Conservation (phyloP, 2,888 invertebrate genomes). For the Lepeophtheirus nordmannii region DNA sequence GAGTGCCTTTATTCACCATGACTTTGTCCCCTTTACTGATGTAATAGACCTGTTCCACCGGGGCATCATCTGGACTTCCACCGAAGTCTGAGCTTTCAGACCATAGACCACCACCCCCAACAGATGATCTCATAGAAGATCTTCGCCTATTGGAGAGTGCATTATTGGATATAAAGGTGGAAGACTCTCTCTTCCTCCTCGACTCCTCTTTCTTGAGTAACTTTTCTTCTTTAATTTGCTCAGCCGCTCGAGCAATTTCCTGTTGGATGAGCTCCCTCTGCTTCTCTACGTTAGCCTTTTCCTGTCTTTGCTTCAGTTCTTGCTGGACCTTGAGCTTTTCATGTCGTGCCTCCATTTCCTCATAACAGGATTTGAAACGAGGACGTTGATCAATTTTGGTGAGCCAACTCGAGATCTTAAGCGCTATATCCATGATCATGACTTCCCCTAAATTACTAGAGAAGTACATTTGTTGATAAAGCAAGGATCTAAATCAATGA, state of each 20-base stretch:
- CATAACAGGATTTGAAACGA: slow-evolving; percentile 64
- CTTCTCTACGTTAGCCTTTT: slow-evolving; percentile 23
- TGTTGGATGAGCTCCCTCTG: slow-evolving; percentile 16
- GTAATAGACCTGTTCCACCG: not conserved
- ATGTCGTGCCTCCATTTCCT: slow-evolving; percentile 66
- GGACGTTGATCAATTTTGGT: slow-evolving; percentile 50
- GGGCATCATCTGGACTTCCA: not conserved
- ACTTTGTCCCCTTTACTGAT: not conserved
- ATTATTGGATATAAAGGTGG: not conserved
- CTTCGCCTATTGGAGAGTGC: not conserved
- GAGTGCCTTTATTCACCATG: not conserved
- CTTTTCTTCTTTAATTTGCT: slow-evolving; percentile 40
- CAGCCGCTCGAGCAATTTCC: slow-evolving; percentile 14
- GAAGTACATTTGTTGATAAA: not conserved
- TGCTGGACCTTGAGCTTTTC: slow-evolving; percentile 35
- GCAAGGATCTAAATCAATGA: no score
- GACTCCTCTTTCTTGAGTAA: slow-evolving; percentile 39
- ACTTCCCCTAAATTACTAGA: slow-evolving; percentile 48
- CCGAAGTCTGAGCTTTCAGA: not conserved
- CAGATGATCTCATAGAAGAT: not conserved
- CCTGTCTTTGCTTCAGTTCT: slow-evolving; percentile 26
- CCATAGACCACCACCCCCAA: not conserved
- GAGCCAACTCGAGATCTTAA: slow-evolving; percentile 32
- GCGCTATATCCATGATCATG: slow-evolving; percentile 69
- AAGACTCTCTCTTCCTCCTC: slow-evolving; percentile 37